These are phyloP conservation scores for Platichthys stellatus DNA, from an alignment of 2,113 vertebrate species.

Conservation along the genomic window DNA sequence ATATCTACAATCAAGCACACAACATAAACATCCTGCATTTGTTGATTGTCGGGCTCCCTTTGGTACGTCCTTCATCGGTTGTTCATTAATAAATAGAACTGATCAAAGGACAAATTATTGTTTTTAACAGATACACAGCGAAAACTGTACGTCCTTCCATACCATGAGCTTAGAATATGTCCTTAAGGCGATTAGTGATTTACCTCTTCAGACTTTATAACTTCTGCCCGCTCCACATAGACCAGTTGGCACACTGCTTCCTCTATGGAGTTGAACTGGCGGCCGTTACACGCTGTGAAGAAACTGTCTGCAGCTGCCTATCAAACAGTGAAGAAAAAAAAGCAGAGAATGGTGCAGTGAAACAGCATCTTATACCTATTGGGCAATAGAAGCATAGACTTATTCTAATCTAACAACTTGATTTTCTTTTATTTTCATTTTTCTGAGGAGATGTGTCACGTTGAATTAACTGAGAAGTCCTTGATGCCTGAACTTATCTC, in stretches of 20 bases:
- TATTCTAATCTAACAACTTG: background rate
- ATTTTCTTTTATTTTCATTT: too few relatives aligned
- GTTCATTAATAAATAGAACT: background rate
- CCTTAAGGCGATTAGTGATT: background rate
- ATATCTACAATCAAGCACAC: too few relatives aligned
- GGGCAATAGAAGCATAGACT: background rate
- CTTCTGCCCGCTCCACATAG: conserved; percentile 96
- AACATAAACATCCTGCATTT: background rate
- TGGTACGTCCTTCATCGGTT: background rate
- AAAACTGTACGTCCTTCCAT: background rate
- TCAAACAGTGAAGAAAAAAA: background rate
- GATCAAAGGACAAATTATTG: background rate
- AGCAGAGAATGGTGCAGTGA: background rate
- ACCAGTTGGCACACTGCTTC: conserved; percentile 97
- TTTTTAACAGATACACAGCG: too few relatives aligned
- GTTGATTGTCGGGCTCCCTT: background rate
- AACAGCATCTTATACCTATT: background rate
- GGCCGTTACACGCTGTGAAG: conserved; percentile 92
- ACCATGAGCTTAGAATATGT: background rate
- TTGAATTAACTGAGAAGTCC: too few relatives aligned
- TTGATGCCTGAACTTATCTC: too few relatives aligned
- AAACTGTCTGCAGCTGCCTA: conserved; percentile 96
- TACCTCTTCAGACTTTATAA: conserved; percentile 95
- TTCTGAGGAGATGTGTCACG: too few relatives aligned
- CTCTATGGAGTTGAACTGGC: conserved; percentile 98